These are phyloP conservation scores for Phalacrocorax brasilianus DNA, from an alignment of 2,113 vertebrate genomes.

Conservation along the genomic window DNA sequence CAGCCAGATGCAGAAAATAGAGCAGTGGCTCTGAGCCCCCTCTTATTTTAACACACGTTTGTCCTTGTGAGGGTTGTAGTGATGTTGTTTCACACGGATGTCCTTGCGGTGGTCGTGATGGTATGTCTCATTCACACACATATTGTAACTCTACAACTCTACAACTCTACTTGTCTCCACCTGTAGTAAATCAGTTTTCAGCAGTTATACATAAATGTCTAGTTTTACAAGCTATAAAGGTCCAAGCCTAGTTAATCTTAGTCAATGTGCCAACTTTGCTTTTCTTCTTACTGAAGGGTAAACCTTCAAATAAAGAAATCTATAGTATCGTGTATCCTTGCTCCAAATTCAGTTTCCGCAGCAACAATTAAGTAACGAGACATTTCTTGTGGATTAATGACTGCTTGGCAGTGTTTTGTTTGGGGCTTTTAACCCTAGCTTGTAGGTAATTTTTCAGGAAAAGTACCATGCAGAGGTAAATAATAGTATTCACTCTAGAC, in stretches of 20 bases:
- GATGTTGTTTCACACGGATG: background rate
- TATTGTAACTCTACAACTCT: background rate
- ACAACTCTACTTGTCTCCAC: background rate
- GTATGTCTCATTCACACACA: rapidly evolving
- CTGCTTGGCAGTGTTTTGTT: slow-evolving; percentile 32
- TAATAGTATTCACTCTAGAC: slow-evolving; percentile 15
- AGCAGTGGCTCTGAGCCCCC: background rate
- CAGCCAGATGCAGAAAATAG: background rate
- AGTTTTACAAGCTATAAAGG: slow-evolving; percentile 29
- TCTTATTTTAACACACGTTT: background rate
- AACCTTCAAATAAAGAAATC: slow-evolving; percentile 18
- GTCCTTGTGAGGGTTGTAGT: background rate
- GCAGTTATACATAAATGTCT: background rate
- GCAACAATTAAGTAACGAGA: slow-evolving; percentile 44
- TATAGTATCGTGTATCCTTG: background rate
- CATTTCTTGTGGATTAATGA: slow-evolving; percentile 45
- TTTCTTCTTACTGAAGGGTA: slow-evolving; percentile 25
- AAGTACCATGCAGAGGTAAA: slow-evolving; percentile 42
- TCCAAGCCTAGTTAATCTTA: background rate
- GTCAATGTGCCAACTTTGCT: background rate
- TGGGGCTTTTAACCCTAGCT: slow-evolving; percentile 50
- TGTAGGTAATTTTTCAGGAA: slow-evolving; percentile 60
- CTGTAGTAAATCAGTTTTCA: slow-evolving; percentile 17
- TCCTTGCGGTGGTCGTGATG: background rate
- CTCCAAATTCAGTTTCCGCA: background rate